Base-by-base conservation (phyloP, 2,797 vertebrate species). In the Argya squamiceps region DNA sequence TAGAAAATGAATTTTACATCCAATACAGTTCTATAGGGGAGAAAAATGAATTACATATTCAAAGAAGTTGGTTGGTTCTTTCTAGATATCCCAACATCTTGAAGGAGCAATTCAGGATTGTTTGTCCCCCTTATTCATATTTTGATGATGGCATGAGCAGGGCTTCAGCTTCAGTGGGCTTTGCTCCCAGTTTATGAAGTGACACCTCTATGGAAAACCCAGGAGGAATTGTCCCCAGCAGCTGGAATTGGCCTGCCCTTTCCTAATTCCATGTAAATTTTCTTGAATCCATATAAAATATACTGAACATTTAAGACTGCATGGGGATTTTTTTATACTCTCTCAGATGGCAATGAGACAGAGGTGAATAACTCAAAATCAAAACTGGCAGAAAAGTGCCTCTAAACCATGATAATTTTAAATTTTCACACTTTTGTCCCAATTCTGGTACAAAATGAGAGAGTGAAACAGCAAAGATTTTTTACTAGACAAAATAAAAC, bases 401-500 rank as follows among this genome's bases (percentile, higher is more conserved):
- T 73, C 43, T 63, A 84, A 69, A 47, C 32, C 27, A 59, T 1
- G 30, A 43, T 13, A 55, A 87, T 89, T 95, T 92, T n/a, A 63
- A 50, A 63, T 63, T 79, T 91, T 79, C 92, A 59, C 67, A 67
- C 76, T 49, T 71, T 87, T 84, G 69, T 52, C 32, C 27, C 15
- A 53, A 12, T 67, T 84, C 59, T 85, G 5, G 21, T 92, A 43
- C 12, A 77, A 89, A 73, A 84, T 60, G 71, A 63, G 29, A 60
- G 29, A 82, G 39, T 73, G 27, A 82, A 95, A 67, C 52, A 91
- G 16, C 27, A 92, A 91, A 63, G 26, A 52, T 63, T 70, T 70
- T 84, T 85, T 74, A 88, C 52, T 46, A 95, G 47, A 46, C 68
- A 92, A 88, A 95, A 92, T 86, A 81, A 74, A 91, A 44, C 32